Conservation (phyloP, 2,888 invertebrate genomes). For the Heterodera filipjevi region DNA sequence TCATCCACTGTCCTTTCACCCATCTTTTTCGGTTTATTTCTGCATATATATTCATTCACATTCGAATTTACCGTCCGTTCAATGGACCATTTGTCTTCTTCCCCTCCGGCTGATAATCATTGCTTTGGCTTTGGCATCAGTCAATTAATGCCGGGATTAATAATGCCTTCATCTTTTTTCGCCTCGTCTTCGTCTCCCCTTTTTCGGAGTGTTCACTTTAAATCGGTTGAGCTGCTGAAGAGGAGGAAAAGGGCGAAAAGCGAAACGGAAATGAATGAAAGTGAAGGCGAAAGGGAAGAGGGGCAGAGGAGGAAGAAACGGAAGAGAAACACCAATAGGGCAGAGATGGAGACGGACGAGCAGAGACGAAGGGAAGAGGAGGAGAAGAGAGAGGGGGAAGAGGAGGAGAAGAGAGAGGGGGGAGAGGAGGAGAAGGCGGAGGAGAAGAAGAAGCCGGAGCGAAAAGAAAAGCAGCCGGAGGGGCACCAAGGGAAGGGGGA, state of each 20-base stretch:
- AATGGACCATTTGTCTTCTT: neutral
- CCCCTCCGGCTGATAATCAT: neutral
- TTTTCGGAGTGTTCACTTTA: neutral
- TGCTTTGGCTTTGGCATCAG: neutral
- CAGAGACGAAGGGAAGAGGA: neutral
- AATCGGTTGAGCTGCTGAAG: neutral
- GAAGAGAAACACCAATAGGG: neutral
- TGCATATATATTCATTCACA: neutral
- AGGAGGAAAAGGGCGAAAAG: neutral
- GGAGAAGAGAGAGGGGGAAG: neutral
- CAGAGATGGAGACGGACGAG: neutral
- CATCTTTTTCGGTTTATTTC: neutral
- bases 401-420: neutral
- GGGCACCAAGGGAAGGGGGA: no score
- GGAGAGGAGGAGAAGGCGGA: neutral
- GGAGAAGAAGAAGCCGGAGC: no score
- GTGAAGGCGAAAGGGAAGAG: neutral
- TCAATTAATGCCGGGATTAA: neutral
- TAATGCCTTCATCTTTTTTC: neutral
- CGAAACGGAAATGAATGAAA: neutral
- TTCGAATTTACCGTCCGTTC: no score
- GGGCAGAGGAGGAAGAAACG: neutral
- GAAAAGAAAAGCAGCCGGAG: no score
- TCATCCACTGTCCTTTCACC: neutral
- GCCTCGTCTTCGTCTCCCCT: neutral